These are phyloP conservation scores for Reinhardtius hippoglossoides DNA, from an alignment of 2,113 vertebrate genomes.

Conservation along the genomic window DNA sequence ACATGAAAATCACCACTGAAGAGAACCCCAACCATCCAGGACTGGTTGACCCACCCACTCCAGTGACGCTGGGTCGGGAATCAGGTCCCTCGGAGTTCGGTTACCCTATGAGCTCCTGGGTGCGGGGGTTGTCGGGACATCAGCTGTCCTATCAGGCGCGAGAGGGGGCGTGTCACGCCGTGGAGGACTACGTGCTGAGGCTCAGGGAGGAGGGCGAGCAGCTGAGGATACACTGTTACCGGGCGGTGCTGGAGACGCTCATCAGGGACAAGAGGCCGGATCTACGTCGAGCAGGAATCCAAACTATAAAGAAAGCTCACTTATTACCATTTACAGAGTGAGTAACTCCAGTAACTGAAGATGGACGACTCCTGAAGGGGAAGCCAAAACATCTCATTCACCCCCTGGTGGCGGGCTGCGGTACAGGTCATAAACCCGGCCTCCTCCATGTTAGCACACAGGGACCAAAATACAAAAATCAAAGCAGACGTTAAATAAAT, in stretches of 20 bases:
- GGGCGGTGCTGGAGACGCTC: slow-evolving; percentile 87
- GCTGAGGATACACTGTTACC: slow-evolving; percentile 88
- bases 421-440: background rate
- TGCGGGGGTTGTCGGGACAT: slow-evolving; percentile 79
- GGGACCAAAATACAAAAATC: too few relatives aligned
- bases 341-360: background rate
- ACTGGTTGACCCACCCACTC: slow-evolving; percentile 25
- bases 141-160: slow-evolving; percentile 89
- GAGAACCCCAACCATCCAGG: slow-evolving; percentile 68
- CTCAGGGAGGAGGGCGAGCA: slow-evolving; percentile 69
- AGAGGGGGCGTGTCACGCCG: slow-evolving; percentile 91
- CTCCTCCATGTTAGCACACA: background rate
- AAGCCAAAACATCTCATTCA: too few relatives aligned
- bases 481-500: too few relatives aligned
- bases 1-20: slow-evolving; percentile 91
- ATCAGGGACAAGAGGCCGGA: slow-evolving; percentile 80
- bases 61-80: background rate
- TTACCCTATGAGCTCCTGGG: slow-evolving; percentile 90
- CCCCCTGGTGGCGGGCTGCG: background rate
- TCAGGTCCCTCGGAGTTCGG: slow-evolving; percentile 56
- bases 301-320: slow-evolving; percentile 87
- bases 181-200: slow-evolving; percentile 85
- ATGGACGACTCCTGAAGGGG: background rate
- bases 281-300: slow-evolving; percentile 85
- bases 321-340: slow-evolving; percentile 87